These are phyloP conservation scores for Hemiscyllium ocellatum DNA, from an alignment of 2,113 vertebrate genomes.

Conservation along the genomic window DNA sequence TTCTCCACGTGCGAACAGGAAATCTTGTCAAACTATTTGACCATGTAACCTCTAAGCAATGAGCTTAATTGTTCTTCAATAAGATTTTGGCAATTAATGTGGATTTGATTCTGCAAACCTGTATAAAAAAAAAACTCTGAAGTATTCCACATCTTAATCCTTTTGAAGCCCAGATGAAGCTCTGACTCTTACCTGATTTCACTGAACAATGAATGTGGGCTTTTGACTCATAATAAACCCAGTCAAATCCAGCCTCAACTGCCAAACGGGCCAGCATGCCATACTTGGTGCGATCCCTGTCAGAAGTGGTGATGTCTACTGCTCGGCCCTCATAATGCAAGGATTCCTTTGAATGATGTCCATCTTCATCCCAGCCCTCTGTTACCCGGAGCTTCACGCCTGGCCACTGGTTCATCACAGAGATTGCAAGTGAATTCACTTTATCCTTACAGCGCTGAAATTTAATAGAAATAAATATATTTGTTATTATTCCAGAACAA, in stretches of 20 bases:
- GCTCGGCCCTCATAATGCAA: slow-evolving; percentile 96
- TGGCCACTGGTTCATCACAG: slow-evolving; percentile 97
- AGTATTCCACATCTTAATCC: background rate
- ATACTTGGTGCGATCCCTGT: slow-evolving; percentile 85
- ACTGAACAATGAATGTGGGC: slow-evolving; percentile 92
- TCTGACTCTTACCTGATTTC: slow-evolving; percentile 74
- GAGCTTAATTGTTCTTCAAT: background rate
- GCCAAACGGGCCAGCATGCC: slow-evolving; percentile 88
- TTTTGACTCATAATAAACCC: slow-evolving; percentile 95
- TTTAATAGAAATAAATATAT: slow-evolving; percentile 17
- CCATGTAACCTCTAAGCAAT: background rate
- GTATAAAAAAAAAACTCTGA: background rate
- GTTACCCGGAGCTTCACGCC: slow-evolving; percentile 86
- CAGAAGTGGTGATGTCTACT: slow-evolving; percentile 90
- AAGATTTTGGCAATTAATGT: background rate
- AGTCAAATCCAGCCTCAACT: slow-evolving; percentile 94
- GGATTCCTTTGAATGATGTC: slow-evolving; percentile 82
- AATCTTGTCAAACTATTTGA: background rate
- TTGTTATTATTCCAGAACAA: slow-evolving; percentile 18
- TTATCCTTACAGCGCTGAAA: slow-evolving; percentile 89
- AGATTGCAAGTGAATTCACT: slow-evolving; percentile 84
- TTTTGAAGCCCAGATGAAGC: background rate
- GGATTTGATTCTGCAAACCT: background rate
- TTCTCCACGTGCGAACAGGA: background rate
- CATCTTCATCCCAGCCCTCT: slow-evolving; percentile 95